phyloP scores from a whole-genome alignment of 2,113 vertebrate genomes.

The Brachyistius frenatus region DNA sequence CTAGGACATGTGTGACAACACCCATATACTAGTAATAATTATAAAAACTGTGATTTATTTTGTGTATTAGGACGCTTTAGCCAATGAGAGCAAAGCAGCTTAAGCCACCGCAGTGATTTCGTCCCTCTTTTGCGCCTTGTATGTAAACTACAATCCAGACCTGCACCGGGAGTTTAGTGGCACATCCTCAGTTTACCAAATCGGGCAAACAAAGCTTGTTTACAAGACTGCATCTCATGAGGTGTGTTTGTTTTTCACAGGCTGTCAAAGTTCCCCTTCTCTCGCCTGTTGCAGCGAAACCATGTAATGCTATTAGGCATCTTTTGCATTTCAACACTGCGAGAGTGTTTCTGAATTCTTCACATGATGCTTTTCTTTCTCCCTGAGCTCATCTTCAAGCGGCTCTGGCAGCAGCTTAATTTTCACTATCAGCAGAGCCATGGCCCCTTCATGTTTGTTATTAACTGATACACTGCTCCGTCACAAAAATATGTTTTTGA shows the following conservation, averaged over 20 bases:
- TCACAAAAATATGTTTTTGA: conserved; percentile 58
- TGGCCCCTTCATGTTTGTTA: conserved; percentile 29
- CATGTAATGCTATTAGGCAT: conserved; percentile 66
- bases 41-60: not conserved
- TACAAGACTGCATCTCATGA: conserved; percentile 48
- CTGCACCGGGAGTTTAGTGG: conserved; percentile 22
- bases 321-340: conserved; percentile 55
- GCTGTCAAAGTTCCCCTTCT: conserved; percentile 53
- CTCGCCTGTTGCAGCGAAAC: conserved; percentile 47
- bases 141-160: conserved; percentile 26
- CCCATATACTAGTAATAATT: no score
- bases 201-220: conserved; percentile 52
- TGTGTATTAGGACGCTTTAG: not conserved
- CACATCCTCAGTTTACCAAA: conserved; percentile 23
- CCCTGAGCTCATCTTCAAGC: conserved; percentile 66
- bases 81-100: not conserved
- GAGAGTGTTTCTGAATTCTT: conserved; percentile 53
- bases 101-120: not conserved
- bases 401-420: conserved; percentile 60
- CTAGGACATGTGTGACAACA: no score
- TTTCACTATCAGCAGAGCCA: conserved; percentile 62
- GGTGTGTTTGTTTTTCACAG: conserved; percentile 44
- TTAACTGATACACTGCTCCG: conserved; percentile 31
- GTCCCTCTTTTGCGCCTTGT: conserved; percentile 1
- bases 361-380: conserved; percentile 56